These are phyloP conservation scores for Marisa cornuarietis DNA, from an alignment of 1,140 invertebrate genomes.

Conservation along the genomic window DNA sequence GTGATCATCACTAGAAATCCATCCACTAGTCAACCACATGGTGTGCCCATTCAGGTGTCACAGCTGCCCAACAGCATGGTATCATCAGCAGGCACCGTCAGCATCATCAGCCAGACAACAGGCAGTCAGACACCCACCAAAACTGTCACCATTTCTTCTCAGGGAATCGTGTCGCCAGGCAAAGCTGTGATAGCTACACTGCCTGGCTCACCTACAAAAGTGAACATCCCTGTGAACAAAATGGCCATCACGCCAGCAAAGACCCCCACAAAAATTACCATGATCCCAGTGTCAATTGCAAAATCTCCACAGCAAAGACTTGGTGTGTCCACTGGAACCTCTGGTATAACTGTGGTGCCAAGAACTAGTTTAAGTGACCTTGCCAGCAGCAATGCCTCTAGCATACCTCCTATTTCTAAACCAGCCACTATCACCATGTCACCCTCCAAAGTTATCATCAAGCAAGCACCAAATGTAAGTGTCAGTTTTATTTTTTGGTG, in stretches of 20 bases:
- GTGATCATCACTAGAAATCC: constrained; percentile 72
- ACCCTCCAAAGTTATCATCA: constrained; percentile 64
- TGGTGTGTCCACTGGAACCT: constrained; percentile 42
- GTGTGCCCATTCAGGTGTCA: constrained; percentile 48
- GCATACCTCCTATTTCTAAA: constrained; percentile 25
- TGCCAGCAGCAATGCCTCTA: constrained; percentile 26
- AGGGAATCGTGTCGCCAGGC: constrained; percentile 56
- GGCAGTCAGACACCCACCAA: constrained; percentile 69
- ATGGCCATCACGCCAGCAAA: constrained; percentile 61
- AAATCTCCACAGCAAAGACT: constrained; percentile 64
- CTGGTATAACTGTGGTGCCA: constrained; percentile 35
- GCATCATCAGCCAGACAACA: background rate
- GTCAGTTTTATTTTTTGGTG: background rate
- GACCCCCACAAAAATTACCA: constrained; percentile 64
- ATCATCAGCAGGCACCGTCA: constrained; percentile 4
- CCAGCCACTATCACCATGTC: constrained; percentile 70
- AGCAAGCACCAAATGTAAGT: constrained; percentile 57
- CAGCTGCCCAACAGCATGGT: constrained; percentile 24
- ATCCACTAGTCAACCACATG: constrained; percentile 54
- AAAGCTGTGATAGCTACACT: constrained; percentile 44
- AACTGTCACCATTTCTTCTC: constrained; percentile 75
- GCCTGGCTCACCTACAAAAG: constrained; percentile 56
- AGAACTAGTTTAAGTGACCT: constrained; percentile 34
- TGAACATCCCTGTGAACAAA: constrained; percentile 55
- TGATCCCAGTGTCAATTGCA: constrained; percentile 60